Evolutionary conservation across 2,888 invertebrate genomes (phyloP).

Genomic region (Zonitis immaculata): DNA sequence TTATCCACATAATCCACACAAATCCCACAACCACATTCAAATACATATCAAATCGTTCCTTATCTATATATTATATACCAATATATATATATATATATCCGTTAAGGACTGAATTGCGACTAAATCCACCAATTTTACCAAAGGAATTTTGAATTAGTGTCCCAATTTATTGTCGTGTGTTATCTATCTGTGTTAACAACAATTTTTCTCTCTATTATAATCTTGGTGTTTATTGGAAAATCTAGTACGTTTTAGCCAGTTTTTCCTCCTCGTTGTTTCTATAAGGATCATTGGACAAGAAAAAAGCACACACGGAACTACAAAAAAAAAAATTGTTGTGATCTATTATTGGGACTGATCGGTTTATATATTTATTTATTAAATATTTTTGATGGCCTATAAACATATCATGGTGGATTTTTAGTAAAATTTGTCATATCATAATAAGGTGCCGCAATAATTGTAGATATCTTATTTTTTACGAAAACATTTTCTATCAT

Average conservation of each 20-base stretch:
- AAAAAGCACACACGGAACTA: constrained; percentile 25
- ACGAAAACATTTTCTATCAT: constrained; percentile 7
- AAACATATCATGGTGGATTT: constrained; percentile 42
- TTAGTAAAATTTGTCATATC: constrained; percentile 33
- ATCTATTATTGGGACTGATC: constrained; percentile 23
- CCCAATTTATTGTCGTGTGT: constrained; percentile 29
- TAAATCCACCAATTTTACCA: constrained; percentile 28
- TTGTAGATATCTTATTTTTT: constrained; percentile 25
- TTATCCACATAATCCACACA: constrained; percentile 2
- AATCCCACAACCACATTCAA: constrained; percentile 22
- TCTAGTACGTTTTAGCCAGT: constrained; percentile 1
- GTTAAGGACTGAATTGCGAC: constrained; percentile 20
- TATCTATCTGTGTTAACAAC: constrained; percentile 13
- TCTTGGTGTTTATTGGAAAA: constrained; percentile 31
- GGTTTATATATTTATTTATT: neutral
- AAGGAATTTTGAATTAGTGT: constrained; percentile 16
- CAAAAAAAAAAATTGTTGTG: constrained; percentile 18
- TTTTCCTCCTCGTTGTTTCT: neutral
- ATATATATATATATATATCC: no score
- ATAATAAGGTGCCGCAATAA: constrained; percentile 43
- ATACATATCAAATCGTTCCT: constrained; percentile 40
- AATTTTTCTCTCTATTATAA: constrained; percentile 22
- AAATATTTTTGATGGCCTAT: constrained; percentile 34
- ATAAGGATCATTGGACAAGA: no score
- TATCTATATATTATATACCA: no score